phyloP scores from a whole-genome alignment of 2,888 invertebrate genomes.

The Morpho deidamia region DNA sequence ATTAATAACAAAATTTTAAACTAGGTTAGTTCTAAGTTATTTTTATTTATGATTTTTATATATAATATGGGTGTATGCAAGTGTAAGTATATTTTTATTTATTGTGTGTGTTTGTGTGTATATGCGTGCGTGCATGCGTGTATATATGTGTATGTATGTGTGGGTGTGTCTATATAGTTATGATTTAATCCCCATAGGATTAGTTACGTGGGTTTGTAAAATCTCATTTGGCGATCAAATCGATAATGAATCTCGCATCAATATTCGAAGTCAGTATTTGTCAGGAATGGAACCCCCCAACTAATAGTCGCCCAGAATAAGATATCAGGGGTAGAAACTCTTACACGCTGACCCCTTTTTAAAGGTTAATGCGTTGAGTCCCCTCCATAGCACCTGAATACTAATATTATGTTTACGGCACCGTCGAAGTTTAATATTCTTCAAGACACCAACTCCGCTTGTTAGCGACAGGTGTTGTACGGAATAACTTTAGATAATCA shows the following conservation, averaged over 20 bases:
- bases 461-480: slow-evolving; percentile 22
- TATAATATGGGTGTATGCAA: too few relatives aligned
- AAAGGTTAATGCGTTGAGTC: slow-evolving; percentile 68
- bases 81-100: too few relatives aligned
- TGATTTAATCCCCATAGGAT: too few relatives aligned
- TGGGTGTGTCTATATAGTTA: too few relatives aligned
- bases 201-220: too few relatives aligned
- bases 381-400: slow-evolving; percentile 62
- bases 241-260: slow-evolving; percentile 35
- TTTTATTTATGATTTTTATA: too few relatives aligned
- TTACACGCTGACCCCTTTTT: slow-evolving; percentile 75
- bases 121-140: too few relatives aligned
- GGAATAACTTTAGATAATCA: slow-evolving; percentile 22
- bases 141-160: too few relatives aligned
- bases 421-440: slow-evolving; percentile 28
- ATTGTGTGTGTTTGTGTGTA: too few relatives aligned
- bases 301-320: slow-evolving; percentile 51
- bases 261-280: slow-evolving; percentile 65
- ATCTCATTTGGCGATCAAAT: too few relatives aligned
- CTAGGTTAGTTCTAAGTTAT: too few relatives aligned
- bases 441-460: slow-evolving; percentile 20
- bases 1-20: too few relatives aligned
- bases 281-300: slow-evolving; percentile 46
- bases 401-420: slow-evolving; percentile 46
- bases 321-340: slow-evolving; percentile 69